Base-by-base conservation (phyloP, 2,888 invertebrate genomes). In the Maniola hyperantus region DNA sequence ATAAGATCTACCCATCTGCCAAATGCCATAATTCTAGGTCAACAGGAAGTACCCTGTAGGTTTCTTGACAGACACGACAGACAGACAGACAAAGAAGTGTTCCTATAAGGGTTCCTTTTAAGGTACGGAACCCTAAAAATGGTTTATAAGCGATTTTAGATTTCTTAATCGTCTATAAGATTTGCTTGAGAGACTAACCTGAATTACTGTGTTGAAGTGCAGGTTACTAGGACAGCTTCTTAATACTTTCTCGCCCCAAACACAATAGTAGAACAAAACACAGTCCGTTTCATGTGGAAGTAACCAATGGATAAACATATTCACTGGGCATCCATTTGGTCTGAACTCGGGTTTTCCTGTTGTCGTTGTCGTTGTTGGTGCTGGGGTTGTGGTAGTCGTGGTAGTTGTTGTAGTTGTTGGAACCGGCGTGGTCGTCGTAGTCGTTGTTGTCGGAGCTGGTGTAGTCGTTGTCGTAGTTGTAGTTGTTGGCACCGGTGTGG, bases 211-310 rank as follows among this genome's bases (percentile, higher is more conserved):
- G 74, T 88, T 87, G 77, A 89, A 89, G 70, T 88, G 83, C 26
- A 85, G 72, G 0, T 72, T 64, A 0, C 46, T 13, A 1, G 84
- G 71, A 64, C 89, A 89, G 36, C 72, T 18, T 36, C 77, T 77
- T 33, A 74, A 69, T 1, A 82, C 79, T 60, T 77, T 78, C 15
- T 76, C 59, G 61, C 88, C 89, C 82, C 84, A 83, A 39, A 85
- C 85, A 73, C 90, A 91, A 71, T 84, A 83, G 74, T 88, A 90
- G 82, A 88, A 91, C 6, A 75, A 72, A 60, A 77, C 83, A 73
- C 88, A 89, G 64, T 85, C 78, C 11, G 72, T 68, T 64, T 79
- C 80, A 67, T 86, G 81, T 5, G 89, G 85, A 68, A 88, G 72
- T 10, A 89, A 76, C 88, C 84, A 86, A 75, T 88, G 88, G 36